Evolutionary conservation across 1,140 invertebrate genomes (phyloP).

Genomic region (Cydia strobilella): DNA sequence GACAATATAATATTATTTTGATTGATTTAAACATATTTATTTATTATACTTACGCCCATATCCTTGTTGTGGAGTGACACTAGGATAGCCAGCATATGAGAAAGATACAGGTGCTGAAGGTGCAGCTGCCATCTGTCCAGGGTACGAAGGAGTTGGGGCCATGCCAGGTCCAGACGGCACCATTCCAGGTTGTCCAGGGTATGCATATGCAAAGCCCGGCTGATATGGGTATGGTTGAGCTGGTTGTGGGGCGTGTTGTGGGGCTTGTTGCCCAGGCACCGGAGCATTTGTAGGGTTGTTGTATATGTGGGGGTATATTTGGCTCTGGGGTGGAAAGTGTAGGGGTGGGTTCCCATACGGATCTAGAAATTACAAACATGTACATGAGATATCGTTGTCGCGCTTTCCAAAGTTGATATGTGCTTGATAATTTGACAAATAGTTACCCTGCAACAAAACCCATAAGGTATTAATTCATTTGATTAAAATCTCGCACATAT

Average conservation of each 20-base stretch:
- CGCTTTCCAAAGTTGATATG: no score
- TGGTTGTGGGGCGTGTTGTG: slow-evolving; percentile 43
- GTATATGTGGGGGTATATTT: slow-evolving; percentile 64
- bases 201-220: slow-evolving; percentile 9
- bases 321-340: slow-evolving; percentile 56
- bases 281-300: slow-evolving; percentile 58
- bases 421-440: no score
- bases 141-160: slow-evolving; percentile 46
- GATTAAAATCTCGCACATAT: no score
- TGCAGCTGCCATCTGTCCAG: slow-evolving; percentile 36
- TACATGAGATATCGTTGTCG: slow-evolving; percentile 2
- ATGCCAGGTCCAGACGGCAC: slow-evolving; percentile 51
- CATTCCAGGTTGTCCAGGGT: slow-evolving; percentile 45
- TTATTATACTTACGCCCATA: slow-evolving; percentile 46
- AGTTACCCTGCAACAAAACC: no score
- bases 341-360: slow-evolving; percentile 58
- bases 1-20: no score
- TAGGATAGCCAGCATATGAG: slow-evolving; percentile 50
- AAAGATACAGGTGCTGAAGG: slow-evolving; percentile 50
- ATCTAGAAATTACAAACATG: slow-evolving; percentile 47
- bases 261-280: slow-evolving; percentile 47
- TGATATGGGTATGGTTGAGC: slow-evolving; percentile 30
- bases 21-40: no score
- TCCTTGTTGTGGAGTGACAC: slow-evolving; percentile 47
- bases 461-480: no score